Conservation (phyloP, 2,113 vertebrate species). For the Synchiropus splendidus region DNA sequence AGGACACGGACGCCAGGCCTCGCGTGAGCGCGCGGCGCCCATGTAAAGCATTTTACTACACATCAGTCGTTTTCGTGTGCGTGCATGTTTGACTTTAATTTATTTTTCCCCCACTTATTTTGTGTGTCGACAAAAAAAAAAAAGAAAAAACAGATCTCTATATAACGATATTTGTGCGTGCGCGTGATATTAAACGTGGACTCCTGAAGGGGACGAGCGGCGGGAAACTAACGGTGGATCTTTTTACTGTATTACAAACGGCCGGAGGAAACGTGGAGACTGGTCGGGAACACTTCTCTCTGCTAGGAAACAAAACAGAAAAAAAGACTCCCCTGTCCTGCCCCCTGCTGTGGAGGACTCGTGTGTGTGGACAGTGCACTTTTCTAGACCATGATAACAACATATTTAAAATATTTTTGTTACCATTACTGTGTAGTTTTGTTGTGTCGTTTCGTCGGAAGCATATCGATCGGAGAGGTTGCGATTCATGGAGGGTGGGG, state of each 20-base stretch:
- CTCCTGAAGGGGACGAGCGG: constrained; percentile 49
- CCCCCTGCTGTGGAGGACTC: background rate
- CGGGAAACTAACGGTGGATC: constrained; percentile 48
- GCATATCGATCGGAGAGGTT: constrained; percentile 53
- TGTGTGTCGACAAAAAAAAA: constrained; percentile 67
- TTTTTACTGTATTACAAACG: constrained; percentile 58
- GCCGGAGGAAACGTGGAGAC: constrained; percentile 19
- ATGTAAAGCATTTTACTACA: constrained; percentile 76
- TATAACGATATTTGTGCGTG: constrained; percentile 69
- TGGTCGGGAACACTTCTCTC: constrained; percentile 41
- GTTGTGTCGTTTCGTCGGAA: constrained; percentile 51
- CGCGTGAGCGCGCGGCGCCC: constrained; percentile 63
- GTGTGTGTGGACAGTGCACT: constrained; percentile 66
- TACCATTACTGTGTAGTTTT: constrained; percentile 56
- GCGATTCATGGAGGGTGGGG: constrained; percentile 22
- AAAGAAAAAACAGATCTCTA: constrained; percentile 65
- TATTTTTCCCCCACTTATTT: constrained; percentile 61
- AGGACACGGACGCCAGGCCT: constrained; percentile 63
- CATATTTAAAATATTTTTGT: constrained; percentile 50
- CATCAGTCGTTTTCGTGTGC: constrained; percentile 74
- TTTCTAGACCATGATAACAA: constrained; percentile 50
- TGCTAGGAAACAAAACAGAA: constrained; percentile 46
- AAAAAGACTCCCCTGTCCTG: constrained; percentile 30
- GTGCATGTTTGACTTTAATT: constrained; percentile 79
- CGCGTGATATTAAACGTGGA: constrained; percentile 59